Evolutionary conservation across 2,888 invertebrate species (phyloP).

Genomic region (Eupsilia transversa): DNA sequence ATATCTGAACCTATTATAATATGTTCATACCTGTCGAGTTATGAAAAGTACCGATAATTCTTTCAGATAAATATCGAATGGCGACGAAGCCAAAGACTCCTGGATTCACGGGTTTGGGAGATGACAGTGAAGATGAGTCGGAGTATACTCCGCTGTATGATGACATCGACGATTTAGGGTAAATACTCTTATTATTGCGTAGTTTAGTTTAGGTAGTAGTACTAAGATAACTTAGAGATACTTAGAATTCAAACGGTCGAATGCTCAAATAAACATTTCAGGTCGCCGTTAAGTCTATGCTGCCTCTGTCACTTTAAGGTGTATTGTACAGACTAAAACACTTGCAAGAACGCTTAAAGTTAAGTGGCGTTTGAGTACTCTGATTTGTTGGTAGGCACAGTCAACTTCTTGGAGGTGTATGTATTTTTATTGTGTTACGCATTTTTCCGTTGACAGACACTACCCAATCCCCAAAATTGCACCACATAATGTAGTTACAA

Average conservation of each 20-base stretch:
- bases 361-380: constrained; percentile 20
- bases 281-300: not conserved
- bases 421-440: not conserved
- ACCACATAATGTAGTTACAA: not conserved
- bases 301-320: constrained; percentile 4
- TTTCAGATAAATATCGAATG: constrained; percentile 76
- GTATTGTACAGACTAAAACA: not conserved
- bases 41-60: constrained; percentile 8
- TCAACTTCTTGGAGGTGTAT: not conserved
- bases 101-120: constrained; percentile 77
- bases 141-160: constrained; percentile 84
- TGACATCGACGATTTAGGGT: constrained; percentile 85
- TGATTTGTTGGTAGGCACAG: not conserved
- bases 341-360: constrained; percentile 18
- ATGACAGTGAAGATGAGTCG: constrained; percentile 82
- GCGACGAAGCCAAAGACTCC: constrained; percentile 74
- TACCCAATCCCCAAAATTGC: not conserved
- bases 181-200: constrained; percentile 58
- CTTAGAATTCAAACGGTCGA: not conserved
- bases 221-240: not conserved
- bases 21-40: not conserved
- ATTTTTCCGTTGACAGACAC: not conserved
- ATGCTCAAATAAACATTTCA: constrained; percentile 15
- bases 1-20: not conserved
- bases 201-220: not conserved